These are phyloP conservation scores for Gastracanthus pulcherrimus DNA, from an alignment of 2,888 invertebrate species.

Conservation along the genomic window DNA sequence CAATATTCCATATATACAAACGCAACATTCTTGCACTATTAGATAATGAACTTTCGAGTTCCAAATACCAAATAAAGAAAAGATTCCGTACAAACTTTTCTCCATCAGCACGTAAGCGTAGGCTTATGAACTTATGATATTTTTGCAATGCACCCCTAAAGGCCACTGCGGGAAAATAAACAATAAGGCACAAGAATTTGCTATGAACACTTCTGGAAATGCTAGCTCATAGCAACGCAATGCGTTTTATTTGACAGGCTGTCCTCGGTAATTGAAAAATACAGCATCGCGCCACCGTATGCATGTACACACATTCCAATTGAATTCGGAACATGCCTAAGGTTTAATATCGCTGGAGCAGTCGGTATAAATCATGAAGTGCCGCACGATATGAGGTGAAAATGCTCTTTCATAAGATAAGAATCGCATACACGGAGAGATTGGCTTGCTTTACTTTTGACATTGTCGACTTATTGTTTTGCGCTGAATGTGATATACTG, in stretches of 20 bases:
- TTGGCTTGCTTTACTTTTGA: neutral
- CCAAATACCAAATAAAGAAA: no score
- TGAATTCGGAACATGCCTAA: slow-evolving; percentile 31
- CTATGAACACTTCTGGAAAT: neutral
- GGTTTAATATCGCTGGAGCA: slow-evolving; percentile 42
- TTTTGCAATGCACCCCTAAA: neutral
- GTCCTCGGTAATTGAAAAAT: slow-evolving; percentile 51
- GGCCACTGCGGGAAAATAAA: no score
- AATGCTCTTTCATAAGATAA: slow-evolving; percentile 29
- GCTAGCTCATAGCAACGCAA: no score
- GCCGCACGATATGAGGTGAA: neutral
- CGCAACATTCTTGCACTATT: no score
- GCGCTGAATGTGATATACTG: slow-evolving; percentile 1
- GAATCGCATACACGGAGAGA: slow-evolving; percentile 7
- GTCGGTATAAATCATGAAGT: slow-evolving; percentile 33
- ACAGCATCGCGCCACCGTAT: neutral
- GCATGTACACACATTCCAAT: slow-evolving; percentile 1
- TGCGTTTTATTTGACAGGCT: slow-evolving; percentile 38
- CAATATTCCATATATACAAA: no score
- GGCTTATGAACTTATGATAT: neutral
- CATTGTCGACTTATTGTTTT: neutral
- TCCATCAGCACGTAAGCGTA: neutral
- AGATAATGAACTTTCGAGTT: no score
- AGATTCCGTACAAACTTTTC: neutral
- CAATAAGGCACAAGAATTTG: neutral